Evolutionary conservation across 2,888 invertebrate genomes (phyloP).

Genomic region (Neoaliturus tenellus): DNA sequence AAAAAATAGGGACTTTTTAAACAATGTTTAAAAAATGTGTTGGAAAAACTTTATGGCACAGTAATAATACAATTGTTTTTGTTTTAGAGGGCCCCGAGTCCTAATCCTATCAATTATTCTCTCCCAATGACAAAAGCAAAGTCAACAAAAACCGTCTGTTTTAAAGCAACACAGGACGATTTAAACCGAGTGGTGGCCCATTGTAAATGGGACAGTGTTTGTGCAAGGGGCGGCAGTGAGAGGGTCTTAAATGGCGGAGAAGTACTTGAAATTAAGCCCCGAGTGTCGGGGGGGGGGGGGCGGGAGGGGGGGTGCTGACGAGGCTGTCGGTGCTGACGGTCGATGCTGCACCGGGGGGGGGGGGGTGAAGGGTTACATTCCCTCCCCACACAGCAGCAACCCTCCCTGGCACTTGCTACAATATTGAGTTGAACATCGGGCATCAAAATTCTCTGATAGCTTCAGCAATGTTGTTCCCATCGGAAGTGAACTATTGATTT

Average conservation of each 20-base stretch:
- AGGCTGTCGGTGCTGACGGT: conserved; percentile 24
- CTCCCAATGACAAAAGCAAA: not conserved
- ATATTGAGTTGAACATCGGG: conserved; percentile 2
- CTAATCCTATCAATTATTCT: not conserved
- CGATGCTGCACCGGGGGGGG: conserved; percentile 12
- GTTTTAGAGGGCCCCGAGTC: no score
- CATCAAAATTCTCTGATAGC: not conserved
- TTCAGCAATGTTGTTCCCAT: not conserved
- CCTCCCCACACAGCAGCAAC: no score
- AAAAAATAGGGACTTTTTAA: no score
- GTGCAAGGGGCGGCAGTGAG: conserved; percentile 17
- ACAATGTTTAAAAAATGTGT: no score
- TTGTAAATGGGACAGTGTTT: not conserved
- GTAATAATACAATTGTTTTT: no score
- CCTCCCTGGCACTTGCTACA: not conserved
- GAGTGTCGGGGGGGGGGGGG: not conserved
- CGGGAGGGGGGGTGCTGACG: conserved; percentile 26
- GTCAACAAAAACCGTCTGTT: conserved; percentile 39
- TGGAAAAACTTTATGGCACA: no score
- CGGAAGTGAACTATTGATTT: not conserved
- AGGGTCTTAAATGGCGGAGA: conserved; percentile 49
- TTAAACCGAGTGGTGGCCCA: not conserved
- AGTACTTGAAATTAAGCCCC: conserved; percentile 39
- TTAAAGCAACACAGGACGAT: conserved; percentile 41
- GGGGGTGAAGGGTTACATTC: not conserved